Conservation (phyloP, 2,113 vertebrate genomes). For the Syngnathus typhle region DNA sequence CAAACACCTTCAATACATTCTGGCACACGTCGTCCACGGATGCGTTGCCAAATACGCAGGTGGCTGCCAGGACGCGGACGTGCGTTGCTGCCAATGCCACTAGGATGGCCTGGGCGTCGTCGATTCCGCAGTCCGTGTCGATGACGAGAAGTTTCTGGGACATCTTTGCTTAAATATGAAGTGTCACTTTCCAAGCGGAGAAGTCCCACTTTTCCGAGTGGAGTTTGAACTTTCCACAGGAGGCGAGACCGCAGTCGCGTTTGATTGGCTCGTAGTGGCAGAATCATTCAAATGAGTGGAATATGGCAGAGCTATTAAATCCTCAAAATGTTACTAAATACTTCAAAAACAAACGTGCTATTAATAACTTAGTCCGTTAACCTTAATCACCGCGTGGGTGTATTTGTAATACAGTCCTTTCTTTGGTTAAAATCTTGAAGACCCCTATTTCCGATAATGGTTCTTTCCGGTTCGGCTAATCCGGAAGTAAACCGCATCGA, state of each 20-base stretch:
- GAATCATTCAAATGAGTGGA: background rate
- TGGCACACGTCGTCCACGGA: conserved; percentile 66
- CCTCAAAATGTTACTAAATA: background rate
- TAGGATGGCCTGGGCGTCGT: conserved; percentile 74
- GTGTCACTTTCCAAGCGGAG: background rate
- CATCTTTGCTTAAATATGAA: conserved; percentile 41
- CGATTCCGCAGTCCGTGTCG: conserved; percentile 76
- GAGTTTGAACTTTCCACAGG: background rate
- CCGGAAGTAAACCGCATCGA: background rate
- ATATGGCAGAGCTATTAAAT: background rate
- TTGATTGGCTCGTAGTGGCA: background rate
- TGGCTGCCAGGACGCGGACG: conserved; percentile 64
- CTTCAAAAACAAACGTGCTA: background rate
- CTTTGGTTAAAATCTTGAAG: no score
- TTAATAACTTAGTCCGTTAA: background rate
- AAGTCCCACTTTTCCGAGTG: background rate
- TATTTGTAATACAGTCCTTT: background rate
- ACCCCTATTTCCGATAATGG: background rate
- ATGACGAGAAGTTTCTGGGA: conserved; percentile 66
- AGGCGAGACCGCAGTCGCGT: background rate
- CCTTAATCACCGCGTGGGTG: background rate
- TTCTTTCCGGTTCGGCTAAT: background rate
- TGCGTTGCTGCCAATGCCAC: conserved; percentile 64
- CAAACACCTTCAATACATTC: conserved; percentile 69
- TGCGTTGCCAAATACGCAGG: conserved; percentile 73